A percentile compares a stretch with the other conserved stretches of the same genome.
phyloP scores from a whole-genome alignment of 2,888 invertebrate genomes.

The Polylopha cassiicola region DNA sequence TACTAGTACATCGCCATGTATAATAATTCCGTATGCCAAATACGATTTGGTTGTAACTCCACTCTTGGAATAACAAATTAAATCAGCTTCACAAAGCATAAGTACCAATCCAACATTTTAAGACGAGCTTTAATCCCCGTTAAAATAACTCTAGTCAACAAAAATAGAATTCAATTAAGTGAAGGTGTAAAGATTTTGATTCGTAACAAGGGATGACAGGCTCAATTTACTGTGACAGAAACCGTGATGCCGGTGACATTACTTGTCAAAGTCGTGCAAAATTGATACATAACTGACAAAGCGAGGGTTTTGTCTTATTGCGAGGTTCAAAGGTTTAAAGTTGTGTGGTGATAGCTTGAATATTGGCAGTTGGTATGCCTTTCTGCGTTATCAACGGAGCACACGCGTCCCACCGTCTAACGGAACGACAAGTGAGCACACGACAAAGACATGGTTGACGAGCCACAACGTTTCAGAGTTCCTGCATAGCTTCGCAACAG shows the following conservation, averaged over 20 bases:
- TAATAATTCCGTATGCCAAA: constrained; percentile 21
- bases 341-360: constrained; percentile 26
- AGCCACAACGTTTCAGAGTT: constrained; percentile 32
- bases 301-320: constrained; percentile 23
- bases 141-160: too few species aligned
- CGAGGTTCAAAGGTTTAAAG: constrained; percentile 30
- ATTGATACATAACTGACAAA: constrained; percentile 3
- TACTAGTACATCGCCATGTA: constrained; percentile 35
- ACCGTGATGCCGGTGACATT: constrained; percentile 17
- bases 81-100: too few species aligned
- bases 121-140: not conserved
- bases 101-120: too few species aligned
- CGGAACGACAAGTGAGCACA: constrained; percentile 29
- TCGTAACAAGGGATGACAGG: constrained; percentile 20
- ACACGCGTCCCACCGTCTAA: constrained; percentile 36
- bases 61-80: constrained; percentile 1
- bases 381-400: constrained; percentile 41
- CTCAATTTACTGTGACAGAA: constrained; percentile 29
- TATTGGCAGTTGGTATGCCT: constrained; percentile 34
- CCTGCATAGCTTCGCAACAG: constrained; percentile 30
- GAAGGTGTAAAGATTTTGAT: constrained; percentile 7
- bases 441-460: constrained; percentile 38
- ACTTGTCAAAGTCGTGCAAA: constrained; percentile 14
- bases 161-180: too few species aligned
- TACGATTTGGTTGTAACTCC: constrained; percentile 9